Base-by-base conservation (phyloP, 2,113 vertebrate species). In the Chiloscyllium plagiosum region DNA sequence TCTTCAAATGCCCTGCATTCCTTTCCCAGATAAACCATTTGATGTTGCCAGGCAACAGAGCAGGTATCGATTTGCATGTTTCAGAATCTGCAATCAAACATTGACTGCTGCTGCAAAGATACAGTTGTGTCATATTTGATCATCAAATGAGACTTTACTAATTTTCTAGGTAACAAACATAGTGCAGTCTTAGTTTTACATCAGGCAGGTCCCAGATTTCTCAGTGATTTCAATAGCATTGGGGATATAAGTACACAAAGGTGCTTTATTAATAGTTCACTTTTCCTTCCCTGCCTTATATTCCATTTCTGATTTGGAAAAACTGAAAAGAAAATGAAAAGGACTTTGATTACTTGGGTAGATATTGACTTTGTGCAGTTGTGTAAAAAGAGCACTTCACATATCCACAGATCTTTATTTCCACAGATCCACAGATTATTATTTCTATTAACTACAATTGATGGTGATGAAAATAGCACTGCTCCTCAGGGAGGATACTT, bases 41-140 rank as follows among this genome's bases (percentile, higher is more conserved):
- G 56, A 19, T n/a, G 52, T 90, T 90, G 87, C 87, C 52, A 65
- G 56, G 87, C 87, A 90, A 90, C 56, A 90, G 33, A 90, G 52
- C 52, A 90, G 29, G 19, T 90, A 56, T 65, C 65, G 87, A 90
- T n/a, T n/a, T 90, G 87, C 87, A 90, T 65, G 87, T 90, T 90
- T 65, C 26, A n/a, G 56, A 90, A 65, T 19, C 52, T 90, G 52
- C 52, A n/a, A 90, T 29, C 87, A 90, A 89, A n/a, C 26, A 90
- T 90, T 65, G 12, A 61, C 29, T 65, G 87, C 19, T 19, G 3
- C 56, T 90, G 87, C 29, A 65, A n/a, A n/a, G 87, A 65, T 90
- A 90, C 33, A 52, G 26, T 0, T 17, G 56, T 65, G 56, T 90
- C 65, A 26, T 12, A 33, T 12, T 89, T 90, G n/a, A 24, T 65